Conservation (phyloP, 2,888 invertebrate genomes). For the Aspidiotus rigidus region DNA sequence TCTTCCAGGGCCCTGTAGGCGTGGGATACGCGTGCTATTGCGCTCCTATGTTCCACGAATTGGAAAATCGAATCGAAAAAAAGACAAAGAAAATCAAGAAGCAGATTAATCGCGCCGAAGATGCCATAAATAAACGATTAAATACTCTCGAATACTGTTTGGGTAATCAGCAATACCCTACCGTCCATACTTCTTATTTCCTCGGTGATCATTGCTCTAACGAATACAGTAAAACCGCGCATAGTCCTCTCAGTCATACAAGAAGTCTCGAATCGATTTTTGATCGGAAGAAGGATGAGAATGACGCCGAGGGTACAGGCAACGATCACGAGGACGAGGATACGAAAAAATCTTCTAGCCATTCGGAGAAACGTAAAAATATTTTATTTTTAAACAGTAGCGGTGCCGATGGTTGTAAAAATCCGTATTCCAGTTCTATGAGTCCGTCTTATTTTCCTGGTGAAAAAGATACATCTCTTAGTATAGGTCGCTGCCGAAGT, state of each 20-base stretch:
- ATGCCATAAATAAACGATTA: slow-evolving; percentile 69
- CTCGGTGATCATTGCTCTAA: not conserved
- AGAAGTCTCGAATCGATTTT: slow-evolving; percentile 27
- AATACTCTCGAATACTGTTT: slow-evolving; percentile 40
- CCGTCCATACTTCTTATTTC: not conserved
- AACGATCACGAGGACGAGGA: not conserved
- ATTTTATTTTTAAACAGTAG: slow-evolving; percentile 6
- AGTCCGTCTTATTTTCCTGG: slow-evolving; percentile 12
- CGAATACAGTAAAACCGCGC: not conserved
- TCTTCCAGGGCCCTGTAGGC: slow-evolving; percentile 69
- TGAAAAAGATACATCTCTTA: not conserved
- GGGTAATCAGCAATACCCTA: slow-evolving; percentile 5
- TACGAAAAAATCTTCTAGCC: not conserved
- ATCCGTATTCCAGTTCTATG: slow-evolving; percentile 3
- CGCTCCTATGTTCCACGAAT: slow-evolving; percentile 78
- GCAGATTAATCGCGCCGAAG: slow-evolving; percentile 68
- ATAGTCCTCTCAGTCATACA: slow-evolving; percentile 8
- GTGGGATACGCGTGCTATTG: slow-evolving; percentile 88
- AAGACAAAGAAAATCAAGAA: slow-evolving; percentile 70
- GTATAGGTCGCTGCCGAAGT: not conserved
- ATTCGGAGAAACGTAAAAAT: slow-evolving; percentile 9
- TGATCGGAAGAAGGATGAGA: not conserved
- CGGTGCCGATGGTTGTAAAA: not conserved
- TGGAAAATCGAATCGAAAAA: slow-evolving; percentile 72
- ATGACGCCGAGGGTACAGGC: not conserved